phyloP scores from a whole-genome alignment of 1,140 invertebrate species.

The Amphibalanus amphitrite region DNA sequence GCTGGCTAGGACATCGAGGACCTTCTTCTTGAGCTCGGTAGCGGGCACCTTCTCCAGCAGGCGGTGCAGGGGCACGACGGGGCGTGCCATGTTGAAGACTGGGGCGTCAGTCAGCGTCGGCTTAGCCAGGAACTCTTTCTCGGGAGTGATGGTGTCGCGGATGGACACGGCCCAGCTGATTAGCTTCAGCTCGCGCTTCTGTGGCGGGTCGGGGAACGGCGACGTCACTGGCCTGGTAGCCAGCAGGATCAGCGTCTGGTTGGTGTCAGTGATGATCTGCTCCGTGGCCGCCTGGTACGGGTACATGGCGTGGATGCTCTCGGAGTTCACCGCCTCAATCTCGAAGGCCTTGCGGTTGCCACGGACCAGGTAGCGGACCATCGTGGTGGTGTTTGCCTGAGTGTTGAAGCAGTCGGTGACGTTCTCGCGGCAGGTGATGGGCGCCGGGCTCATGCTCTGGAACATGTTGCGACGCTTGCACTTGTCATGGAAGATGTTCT shows the following conservation, averaged over 20 bases:
- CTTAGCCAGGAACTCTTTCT: background rate
- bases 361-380: background rate
- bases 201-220: background rate
- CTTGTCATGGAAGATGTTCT: constrained; percentile 43
- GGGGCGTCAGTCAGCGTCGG: background rate
- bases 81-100: background rate
- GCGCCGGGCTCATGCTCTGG: constrained; percentile 25
- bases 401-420: constrained; percentile 10
- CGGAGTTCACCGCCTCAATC: background rate
- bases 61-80: background rate
- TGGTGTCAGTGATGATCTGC: background rate
- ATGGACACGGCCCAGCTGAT: background rate
- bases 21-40: background rate
- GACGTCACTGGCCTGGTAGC: background rate
- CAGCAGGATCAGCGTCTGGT: background rate
- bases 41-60: background rate
- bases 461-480: constrained; percentile 39
- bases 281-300: background rate
- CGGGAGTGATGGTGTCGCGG: background rate
- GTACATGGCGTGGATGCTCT: background rate
- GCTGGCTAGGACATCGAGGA: constrained; percentile 4
- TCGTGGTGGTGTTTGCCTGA: constrained; percentile 6
- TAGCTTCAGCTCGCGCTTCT: background rate
- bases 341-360: background rate
- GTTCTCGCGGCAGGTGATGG: constrained; percentile 5